Base-by-base conservation (phyloP, 2,888 invertebrate genomes). In the Nomada ruficornis region DNA sequence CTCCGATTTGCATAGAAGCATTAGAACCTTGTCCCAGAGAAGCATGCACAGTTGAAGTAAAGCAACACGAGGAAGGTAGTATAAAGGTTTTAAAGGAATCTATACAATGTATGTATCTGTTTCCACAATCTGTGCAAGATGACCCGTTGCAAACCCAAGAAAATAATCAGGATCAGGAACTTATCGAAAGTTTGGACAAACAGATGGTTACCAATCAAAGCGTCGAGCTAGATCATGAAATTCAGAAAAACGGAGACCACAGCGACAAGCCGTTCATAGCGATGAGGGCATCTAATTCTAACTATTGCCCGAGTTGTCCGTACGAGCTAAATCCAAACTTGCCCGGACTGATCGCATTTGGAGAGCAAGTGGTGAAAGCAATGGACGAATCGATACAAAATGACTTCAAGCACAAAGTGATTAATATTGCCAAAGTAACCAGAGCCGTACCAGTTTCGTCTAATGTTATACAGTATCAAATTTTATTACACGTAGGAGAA, bases 261-360 rank as follows among this genome's bases (percentile, higher is more conserved):
- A 91, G 89, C 63, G 91, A 92, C 20, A 91, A 88, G 62, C 91
- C 93, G 0, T 93, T 93, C 65, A 90, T 93, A 18, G 93, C 93
- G 1, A 89, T 92, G 20, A 89, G 90, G 52, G 91, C 92, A 1
- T 84, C 89, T 3, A 88, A 82, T 59, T 79, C 89, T 0, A 89
- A 87, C 4, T 93, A 93, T 73, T 94, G 93, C 79, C 91, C 93
- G 4, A 93, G 93, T 54, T 94, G 94, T 75, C 93, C 93, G 0
- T 93, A 90, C 62, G 93, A 93, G 44, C 60, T 94, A 20, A 93
- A 93, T 82, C 91, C 93, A 0, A 90, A 90, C 29, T 76, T 93
- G 42, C 92, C 93, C n/a, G 93, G 92, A 23, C 85, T 94, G 0
- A 75, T 77, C 2, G 84, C 83, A 10, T 92, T 93, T n/a, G 90